Percentiles rank a stretch among this genome's conserved stretches.
Evolutionary conservation across 2,888 invertebrate species (phyloP).

Genomic region (Tuta absoluta): DNA sequence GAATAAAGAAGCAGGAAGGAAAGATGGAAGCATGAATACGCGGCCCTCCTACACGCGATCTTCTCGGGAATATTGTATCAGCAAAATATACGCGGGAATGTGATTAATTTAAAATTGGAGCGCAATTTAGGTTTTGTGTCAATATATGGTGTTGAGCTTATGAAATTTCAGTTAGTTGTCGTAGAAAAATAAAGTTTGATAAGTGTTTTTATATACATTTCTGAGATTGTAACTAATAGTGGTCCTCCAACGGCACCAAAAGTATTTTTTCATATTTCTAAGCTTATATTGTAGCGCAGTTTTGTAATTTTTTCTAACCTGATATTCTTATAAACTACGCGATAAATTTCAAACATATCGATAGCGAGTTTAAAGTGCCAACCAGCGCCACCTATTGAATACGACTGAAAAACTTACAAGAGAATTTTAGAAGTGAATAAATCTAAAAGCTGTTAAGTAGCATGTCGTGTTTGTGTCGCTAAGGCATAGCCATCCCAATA

Average conservation of each 20-base stretch:
- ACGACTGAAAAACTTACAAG: background rate
- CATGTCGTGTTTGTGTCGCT: constrained; percentile 8
- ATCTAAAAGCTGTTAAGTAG: background rate
- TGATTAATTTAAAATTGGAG: constrained; percentile 34
- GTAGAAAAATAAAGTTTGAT: background rate
- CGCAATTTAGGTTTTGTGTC: constrained; percentile 9
- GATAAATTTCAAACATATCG: background rate
- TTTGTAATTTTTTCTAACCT: too few relatives aligned
- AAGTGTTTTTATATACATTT: background rate
- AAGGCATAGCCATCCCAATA: too few relatives aligned
- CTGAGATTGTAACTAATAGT: too few relatives aligned
- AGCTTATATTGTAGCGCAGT: too few relatives aligned
- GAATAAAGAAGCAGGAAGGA: constrained; percentile 1
- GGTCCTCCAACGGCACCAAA: too few relatives aligned
- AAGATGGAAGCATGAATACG: constrained; percentile 22
- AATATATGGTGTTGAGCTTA: background rate
- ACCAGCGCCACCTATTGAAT: background rate
- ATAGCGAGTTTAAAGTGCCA: background rate
- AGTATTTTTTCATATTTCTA: too few relatives aligned
- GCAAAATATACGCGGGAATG: constrained; percentile 21
- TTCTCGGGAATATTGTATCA: constrained; percentile 18
- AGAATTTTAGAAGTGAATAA: background rate
- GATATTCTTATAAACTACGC: too few relatives aligned
- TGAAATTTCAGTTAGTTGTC: background rate
- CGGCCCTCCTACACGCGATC: constrained; percentile 2